Base-by-base conservation (phyloP, 2,113 vertebrate species). In the Rhipidura dahli region DNA sequence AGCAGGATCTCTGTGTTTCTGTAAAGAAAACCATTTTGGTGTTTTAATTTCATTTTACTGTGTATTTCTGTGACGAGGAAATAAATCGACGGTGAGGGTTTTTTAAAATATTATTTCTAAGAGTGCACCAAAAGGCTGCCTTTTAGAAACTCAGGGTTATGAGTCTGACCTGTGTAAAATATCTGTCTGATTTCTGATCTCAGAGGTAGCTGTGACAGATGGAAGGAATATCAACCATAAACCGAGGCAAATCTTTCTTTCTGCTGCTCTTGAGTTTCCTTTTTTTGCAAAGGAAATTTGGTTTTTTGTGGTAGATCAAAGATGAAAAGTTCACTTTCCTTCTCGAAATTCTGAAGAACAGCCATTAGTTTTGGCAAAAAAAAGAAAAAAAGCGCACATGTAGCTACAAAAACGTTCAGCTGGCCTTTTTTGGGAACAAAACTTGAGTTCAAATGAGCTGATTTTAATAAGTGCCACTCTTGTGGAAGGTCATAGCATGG, bases 131-230 rank as follows among this genome's bases (percentile, higher is more conserved):
- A 86, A 69, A 61, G 3, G 15, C 59, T 85, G 73, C 79, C 90
- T 77, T 86, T 91, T 83, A 90, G 90, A 89, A 93, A 92, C 92
- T 95, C 85, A 91, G 95, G 96, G 93, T 88, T 88, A 20, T 69
- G 70, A 47, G 61, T 95, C 53, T 91, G 57, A 90, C 87, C 84
- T 87, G 19, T 42, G 80, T 83, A 84, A 63, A 92, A 35, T 78
- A 47, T 37, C 83, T 90, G 50, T 87, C 2, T 40, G 2, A 15
- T 60, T 75, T 60, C 49, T 87, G 40, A 3, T 56, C 49, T 87
- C 6, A 7, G 87, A 72, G 45, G 12, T n/a, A 19, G 44, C 60
- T 77, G 44, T 64, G 81, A 63, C 39, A 70, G 81, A 30, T 33
- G 64, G 35, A 83, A 73, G 63, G 42, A 89, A 71, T 68, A 60